Evolutionary conservation across 64 coral and sea anemone genomes (phyloP).

Genomic region (Actinia tenebrosa): DNA sequence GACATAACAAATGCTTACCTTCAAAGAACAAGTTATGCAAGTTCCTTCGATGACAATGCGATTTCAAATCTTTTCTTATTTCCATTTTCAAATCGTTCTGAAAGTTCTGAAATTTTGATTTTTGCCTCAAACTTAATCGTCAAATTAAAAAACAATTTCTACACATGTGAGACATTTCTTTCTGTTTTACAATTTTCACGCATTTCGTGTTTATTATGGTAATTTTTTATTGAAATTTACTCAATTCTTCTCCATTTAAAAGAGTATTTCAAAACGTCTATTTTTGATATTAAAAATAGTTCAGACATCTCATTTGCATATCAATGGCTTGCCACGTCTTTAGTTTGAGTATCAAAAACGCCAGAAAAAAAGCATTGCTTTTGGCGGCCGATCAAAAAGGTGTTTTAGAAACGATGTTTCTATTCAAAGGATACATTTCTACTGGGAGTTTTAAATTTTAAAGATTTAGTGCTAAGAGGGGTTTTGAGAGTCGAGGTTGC

Average conservation of each 20-base stretch:
- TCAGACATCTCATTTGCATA: constrained; percentile 10
- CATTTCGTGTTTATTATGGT: not conserved
- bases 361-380: not conserved
- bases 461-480: not conserved
- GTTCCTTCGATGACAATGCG: not conserved
- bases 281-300: not conserved
- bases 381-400: not conserved
- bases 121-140: not conserved
- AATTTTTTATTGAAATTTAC: not conserved
- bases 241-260: not conserved
- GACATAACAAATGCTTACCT: not conserved
- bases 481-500: not conserved
- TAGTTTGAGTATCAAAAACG: not conserved
- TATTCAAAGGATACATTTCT: not conserved
- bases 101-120: not conserved
- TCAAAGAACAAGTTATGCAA: not conserved
- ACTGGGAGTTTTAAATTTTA: not conserved
- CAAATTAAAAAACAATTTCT: not conserved
- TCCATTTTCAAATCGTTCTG: too few species aligned
- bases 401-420: not conserved
- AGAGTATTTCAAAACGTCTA: constrained; percentile 2
- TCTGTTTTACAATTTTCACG: not conserved
- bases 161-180: not conserved
- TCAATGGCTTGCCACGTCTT: not conserved
- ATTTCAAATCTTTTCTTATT: not conserved